Evolutionary conservation across 2,888 invertebrate genomes (phyloP).

Genomic region (Ormyrus nitidulus): DNA sequence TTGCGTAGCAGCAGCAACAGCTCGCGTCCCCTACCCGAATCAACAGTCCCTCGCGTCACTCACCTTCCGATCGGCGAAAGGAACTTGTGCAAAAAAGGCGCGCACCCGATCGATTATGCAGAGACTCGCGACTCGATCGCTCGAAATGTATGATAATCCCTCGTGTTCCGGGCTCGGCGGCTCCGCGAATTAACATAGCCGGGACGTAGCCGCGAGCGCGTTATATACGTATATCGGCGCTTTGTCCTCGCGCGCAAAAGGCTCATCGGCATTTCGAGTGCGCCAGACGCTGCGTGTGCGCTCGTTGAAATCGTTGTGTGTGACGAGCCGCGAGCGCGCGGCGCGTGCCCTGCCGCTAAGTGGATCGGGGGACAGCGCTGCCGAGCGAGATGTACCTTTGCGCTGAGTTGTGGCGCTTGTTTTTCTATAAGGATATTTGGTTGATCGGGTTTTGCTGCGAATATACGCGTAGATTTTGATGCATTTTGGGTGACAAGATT

Average conservation of each 20-base stretch:
- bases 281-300: constrained; percentile 62
- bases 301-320: constrained; percentile 67
- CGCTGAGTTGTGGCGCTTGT: no score
- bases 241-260: constrained; percentile 16
- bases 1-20: no score
- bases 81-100: background rate
- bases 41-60: no score
- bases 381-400: background rate
- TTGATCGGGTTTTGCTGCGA: no score
- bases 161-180: background rate
- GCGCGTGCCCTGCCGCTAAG: background rate
- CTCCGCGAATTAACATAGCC: constrained; percentile 41
- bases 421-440: no score
- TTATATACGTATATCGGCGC: background rate
- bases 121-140: constrained; percentile 22
- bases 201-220: background rate
- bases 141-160: constrained; percentile 42
- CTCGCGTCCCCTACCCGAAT: no score
- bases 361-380: background rate
- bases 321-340: constrained; percentile 50
- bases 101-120: constrained; percentile 39
- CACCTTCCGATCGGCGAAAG: no score
- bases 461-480: no score
- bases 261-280: constrained; percentile 45
- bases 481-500: no score